A percentile compares a stretch with the other conserved stretches of the same genome.
phyloP scores from a whole-genome alignment of 1,140 invertebrate genomes.

The Heliconius nattereri region DNA sequence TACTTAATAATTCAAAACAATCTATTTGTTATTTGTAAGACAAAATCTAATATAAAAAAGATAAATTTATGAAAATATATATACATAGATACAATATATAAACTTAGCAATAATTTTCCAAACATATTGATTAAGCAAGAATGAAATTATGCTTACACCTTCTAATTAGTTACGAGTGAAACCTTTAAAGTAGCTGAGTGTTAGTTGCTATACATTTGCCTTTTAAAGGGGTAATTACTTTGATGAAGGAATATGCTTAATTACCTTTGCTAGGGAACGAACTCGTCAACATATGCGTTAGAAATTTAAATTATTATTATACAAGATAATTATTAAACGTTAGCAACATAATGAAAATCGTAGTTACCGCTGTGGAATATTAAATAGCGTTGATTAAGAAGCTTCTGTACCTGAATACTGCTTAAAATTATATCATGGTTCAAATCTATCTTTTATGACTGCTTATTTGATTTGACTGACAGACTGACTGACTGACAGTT shows the following conservation, averaged over 20 bases:
- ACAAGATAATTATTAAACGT: conserved; percentile 29
- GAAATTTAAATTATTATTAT: conserved; percentile 35
- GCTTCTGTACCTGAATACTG: too few species aligned
- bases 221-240: conserved; percentile 29
- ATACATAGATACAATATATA: background rate
- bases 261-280: conserved; percentile 27
- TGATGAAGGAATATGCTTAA: conserved; percentile 32
- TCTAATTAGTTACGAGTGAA: conserved; percentile 29
- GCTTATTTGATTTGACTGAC: too few species aligned
- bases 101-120: background rate
- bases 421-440: too few species aligned
- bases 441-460: too few species aligned
- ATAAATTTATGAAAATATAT: too few species aligned
- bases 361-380: conserved; percentile 12
- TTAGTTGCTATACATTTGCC: conserved; percentile 31
- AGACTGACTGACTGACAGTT: too few species aligned
- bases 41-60: too few species aligned
- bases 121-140: background rate
- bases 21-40: too few species aligned
- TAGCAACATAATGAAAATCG: conserved; percentile 27
- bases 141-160: conserved; percentile 7
- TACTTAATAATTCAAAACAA: too few species aligned
- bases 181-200: conserved; percentile 29
- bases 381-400: background rate
- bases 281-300: conserved; percentile 29